A percentile compares a stretch with the other conserved stretches of the same genome.
phyloP scores from a whole-genome alignment of 2,888 invertebrate species.

The Chaetogeoica ovagalla region DNA sequence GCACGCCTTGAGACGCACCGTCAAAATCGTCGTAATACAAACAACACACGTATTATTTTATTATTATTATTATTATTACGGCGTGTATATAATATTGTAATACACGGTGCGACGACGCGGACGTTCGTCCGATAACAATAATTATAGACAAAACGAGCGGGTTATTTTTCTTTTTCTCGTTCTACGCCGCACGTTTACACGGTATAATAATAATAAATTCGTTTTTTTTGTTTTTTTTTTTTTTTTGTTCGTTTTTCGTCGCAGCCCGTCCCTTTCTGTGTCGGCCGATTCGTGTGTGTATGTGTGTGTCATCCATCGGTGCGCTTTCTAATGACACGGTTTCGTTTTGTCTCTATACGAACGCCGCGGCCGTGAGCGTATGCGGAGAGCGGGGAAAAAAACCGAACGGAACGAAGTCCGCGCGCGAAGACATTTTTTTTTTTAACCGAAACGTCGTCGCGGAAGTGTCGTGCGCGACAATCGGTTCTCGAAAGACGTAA shows the following conservation, averaged over 20 bases:
- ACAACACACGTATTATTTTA: not conserved
- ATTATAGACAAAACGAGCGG: conserved; percentile 29
- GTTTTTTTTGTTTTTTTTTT: too few species aligned
- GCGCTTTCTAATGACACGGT: conserved; percentile 38
- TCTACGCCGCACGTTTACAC: conserved; percentile 8
- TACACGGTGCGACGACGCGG: not conserved
- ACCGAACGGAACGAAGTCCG: too few species aligned
- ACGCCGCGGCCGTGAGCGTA: not conserved
- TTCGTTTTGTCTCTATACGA: not conserved
- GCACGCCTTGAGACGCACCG: conserved; percentile 32
- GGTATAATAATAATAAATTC: too few species aligned
- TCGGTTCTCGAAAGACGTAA: too few species aligned
- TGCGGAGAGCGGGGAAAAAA: not conserved
- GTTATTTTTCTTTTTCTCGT: not conserved
- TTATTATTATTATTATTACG: too few species aligned
- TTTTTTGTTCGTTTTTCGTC: too few species aligned
- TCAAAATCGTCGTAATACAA: conserved; percentile 10
- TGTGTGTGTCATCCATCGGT: conserved; percentile 42
- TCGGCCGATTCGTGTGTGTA: too few species aligned
- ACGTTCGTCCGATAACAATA: conserved; percentile 5
- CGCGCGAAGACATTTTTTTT: too few species aligned
- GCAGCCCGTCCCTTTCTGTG: conserved; percentile 36
- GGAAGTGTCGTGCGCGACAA: too few species aligned
- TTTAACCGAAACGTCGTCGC: too few species aligned
- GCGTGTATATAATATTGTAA: too few species aligned